Evolutionary conservation across 2,888 invertebrate species (phyloP), one percentile per base, ranked within the genome.

Genomic region (Dysmachus trigonus): DNA sequence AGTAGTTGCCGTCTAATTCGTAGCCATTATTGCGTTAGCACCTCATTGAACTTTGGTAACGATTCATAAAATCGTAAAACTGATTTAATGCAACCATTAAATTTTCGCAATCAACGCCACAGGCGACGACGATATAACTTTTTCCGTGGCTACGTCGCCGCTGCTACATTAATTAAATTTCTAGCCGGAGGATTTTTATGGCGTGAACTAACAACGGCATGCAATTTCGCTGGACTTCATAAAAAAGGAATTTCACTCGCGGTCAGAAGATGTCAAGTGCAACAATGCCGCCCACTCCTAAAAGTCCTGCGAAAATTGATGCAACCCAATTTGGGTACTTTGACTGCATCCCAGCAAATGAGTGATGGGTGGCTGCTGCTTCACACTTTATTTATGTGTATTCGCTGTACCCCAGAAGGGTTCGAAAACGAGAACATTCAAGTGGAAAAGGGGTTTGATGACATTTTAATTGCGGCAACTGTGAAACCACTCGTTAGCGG

Each of bases 401-500:
- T 27, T 1, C 10, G 10, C 10, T 62, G 22, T 2, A 18, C 27
- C 62, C 22, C 10, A 27, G 38, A 76, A 33, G 35, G 76, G 33
- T 35, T 35, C 76, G 22, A 22, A 51, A 41, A 10, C 47, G 47
- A 27, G 77, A 38, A 76, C 18, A 38, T 76, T 76, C 38, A 38
- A 76, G 76, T 77, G 77, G 77, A 41, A 77, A 77, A 77, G 47
- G 76, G 77, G 77, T 77, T 77, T 77, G 77, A 77, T 77, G 47
- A 77, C 47, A 47, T 77, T 77, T 77, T 77, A 47, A 77, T 47
- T 77, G 77, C 41, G 22, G 77, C 47, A 77, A 47, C 47, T 77
- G 41, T 47, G 47, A 77, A 77, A 77, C 77, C 77, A 77, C 77
- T 77, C 47, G 47, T 77, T 77, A 27, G 77, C 38, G 77, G 77